These are phyloP conservation scores for Lagria hirta DNA, from an alignment of 2,888 invertebrate species.

Conservation along the genomic window DNA sequence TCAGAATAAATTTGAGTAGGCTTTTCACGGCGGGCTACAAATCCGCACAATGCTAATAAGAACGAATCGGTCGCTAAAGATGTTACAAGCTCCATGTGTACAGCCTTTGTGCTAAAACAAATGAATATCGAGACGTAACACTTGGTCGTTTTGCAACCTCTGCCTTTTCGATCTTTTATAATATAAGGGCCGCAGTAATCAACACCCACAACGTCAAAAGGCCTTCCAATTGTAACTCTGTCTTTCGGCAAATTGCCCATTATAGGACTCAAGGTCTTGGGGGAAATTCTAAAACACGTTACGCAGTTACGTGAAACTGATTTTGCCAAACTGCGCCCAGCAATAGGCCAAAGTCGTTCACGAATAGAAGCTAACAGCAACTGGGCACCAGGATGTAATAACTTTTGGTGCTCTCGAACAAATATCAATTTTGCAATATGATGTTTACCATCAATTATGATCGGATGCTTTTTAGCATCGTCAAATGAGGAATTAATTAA, in stretches of 20 bases:
- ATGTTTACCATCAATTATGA: conserved; percentile 26
- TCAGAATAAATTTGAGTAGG: conserved; percentile 32
- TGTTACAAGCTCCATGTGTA: conserved; percentile 37
- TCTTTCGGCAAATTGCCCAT: conserved; percentile 28
- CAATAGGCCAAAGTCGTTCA: conserved; percentile 32
- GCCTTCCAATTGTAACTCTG: conserved; percentile 17
- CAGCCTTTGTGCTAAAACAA: conserved; percentile 33
- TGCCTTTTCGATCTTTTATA: conserved; percentile 26
- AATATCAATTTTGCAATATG: conserved; percentile 27
- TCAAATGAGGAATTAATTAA: conserved; percentile 26
- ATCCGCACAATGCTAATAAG: conserved; percentile 33
- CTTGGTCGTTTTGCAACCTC: conserved; percentile 28
- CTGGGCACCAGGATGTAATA: conserved; percentile 29
- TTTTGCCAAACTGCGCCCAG: conserved; percentile 26
- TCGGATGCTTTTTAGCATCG: conserved; percentile 9
- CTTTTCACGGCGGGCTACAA: conserved; percentile 33
- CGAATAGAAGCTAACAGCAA: conserved; percentile 25
- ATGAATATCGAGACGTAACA: conserved; percentile 30
- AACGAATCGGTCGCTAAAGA: conserved; percentile 34
- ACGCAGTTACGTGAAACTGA: conserved; percentile 27
- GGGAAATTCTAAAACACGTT: conserved; percentile 23
- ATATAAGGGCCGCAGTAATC: conserved; percentile 34
- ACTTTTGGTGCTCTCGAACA: conserved; percentile 20
- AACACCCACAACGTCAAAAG: conserved; percentile 30
- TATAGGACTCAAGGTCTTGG: conserved; percentile 15